Evolutionary conservation across 2,113 vertebrate species (phyloP), one percentile per base, ranked within the genome.

Genomic region (Orcinus orca): DNA sequence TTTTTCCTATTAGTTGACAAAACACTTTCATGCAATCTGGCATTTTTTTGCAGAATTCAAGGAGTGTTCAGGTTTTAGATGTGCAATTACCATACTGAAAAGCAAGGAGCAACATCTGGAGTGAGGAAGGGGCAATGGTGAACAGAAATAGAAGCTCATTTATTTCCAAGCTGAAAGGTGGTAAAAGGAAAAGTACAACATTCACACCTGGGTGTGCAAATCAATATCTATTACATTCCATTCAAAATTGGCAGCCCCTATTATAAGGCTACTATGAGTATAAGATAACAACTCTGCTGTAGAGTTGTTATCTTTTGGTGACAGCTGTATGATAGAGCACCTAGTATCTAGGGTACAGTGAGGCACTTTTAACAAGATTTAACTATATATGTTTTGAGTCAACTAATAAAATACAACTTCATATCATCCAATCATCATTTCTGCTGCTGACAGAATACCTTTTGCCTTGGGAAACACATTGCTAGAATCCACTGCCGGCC

Each of bases 381-480:
- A 60, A 80, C 41, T 93, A 3, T 70, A 77, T 87, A 36, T 90
- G 68, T 93, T 96, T 97, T 88, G 88, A 87, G 79, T 73, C 55
- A 67, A 71, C 80, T 67, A 95, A 97, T 95, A 96, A 88, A 96
- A 90, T 67, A 86, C 63, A 74, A 12, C 95, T 96, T 96, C 29
- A 33, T 97, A 76, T 97, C 85, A 95, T 76, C 82, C 73, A 93
- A 68, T 93, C 82, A 96, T 89, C 58, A 93, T 88, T 95, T 95
- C 67, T 93, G 55, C 60, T 90, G 65, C 86, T 88, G 92, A 95
- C 70, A 96, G 77, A 94, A 80, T 95, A 98, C 92, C 53, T 67
- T 93, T 58, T 92, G 86, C 58, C 74, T 90, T 92, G 89, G 87
- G 92, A 96, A 90, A 90, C 50, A 13, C 3, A 13, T 83, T 80